Conservation (phyloP, 1,140 invertebrate genomes). For the Periplaneta americana region DNA sequence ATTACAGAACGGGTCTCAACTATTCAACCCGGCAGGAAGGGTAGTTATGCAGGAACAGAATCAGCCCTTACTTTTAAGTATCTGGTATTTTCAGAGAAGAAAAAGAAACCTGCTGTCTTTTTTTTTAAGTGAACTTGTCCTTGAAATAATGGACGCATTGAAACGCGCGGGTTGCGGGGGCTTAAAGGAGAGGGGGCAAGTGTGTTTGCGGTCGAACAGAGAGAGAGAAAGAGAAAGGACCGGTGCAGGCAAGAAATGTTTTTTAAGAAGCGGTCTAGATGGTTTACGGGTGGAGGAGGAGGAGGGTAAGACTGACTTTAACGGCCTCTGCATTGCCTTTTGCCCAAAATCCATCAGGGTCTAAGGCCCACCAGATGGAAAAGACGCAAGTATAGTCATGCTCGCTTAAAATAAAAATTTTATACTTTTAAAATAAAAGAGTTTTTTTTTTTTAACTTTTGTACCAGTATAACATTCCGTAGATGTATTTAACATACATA, state of each 20-base stretch:
- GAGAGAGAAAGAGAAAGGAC: not conserved
- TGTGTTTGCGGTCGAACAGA: not conserved
- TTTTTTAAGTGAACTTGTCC: not conserved
- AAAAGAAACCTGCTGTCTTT: not conserved
- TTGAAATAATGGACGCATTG: not conserved
- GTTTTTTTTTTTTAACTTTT: too few relatives aligned
- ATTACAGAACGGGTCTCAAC: not conserved
- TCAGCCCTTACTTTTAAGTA: not conserved
- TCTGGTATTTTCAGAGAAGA: not conserved
- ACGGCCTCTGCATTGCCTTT: not conserved
- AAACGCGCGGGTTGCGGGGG: not conserved
- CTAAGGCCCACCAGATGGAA: conserved; percentile 3
- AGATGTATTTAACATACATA: too few relatives aligned
- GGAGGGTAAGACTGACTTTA: not conserved
- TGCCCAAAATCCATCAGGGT: conserved; percentile 7
- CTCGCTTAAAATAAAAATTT: not conserved
- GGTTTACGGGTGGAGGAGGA: not conserved
- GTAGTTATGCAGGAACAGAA: not conserved
- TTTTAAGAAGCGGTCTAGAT: not conserved
- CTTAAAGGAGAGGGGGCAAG: not conserved
- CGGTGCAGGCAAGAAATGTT: not conserved
- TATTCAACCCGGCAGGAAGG: not conserved
- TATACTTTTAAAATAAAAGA: too few relatives aligned
- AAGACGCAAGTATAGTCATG: not conserved
- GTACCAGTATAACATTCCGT: too few relatives aligned